These are phyloP conservation scores for Ancistrus triradiatus DNA, from an alignment of 2,113 vertebrate genomes.

Conservation along the genomic window DNA sequence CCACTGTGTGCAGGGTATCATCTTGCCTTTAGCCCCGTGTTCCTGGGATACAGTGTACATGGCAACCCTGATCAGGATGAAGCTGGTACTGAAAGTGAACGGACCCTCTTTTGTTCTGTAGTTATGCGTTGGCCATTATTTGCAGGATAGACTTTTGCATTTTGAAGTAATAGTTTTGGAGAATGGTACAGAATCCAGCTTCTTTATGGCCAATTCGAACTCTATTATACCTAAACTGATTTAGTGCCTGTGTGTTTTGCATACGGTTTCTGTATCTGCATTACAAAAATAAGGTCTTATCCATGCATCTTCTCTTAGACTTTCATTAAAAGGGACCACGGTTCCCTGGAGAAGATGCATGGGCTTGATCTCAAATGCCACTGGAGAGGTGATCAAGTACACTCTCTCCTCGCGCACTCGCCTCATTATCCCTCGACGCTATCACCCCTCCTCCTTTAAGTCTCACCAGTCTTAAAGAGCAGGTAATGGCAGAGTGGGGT, in stretches of 20 bases:
- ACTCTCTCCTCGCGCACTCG: slow-evolving; percentile 77
- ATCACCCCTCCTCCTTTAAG: slow-evolving; percentile 90
- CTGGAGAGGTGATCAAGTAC: slow-evolving; percentile 74
- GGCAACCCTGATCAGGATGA: no score
- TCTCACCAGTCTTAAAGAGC: slow-evolving; percentile 96
- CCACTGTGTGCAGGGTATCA: no score
- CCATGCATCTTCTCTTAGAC: slow-evolving; percentile 30
- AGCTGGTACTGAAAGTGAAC: no score
- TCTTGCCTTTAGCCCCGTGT: no score
- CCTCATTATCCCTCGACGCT: slow-evolving; percentile 86
- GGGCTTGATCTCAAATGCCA: slow-evolving; percentile 64
- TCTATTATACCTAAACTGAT: slow-evolving; percentile 18
- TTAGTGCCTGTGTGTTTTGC: slow-evolving; percentile 21
- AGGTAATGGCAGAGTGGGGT: slow-evolving; percentile 95
- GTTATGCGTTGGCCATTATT: neutral
- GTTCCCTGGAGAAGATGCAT: slow-evolving; percentile 61
- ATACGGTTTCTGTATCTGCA: slow-evolving; percentile 18
- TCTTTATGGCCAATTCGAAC: neutral
- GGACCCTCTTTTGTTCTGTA: no score
- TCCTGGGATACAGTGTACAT: no score
- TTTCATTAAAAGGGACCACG: slow-evolving; percentile 35
- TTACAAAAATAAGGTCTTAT: slow-evolving; percentile 33
- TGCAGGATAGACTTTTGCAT: neutral
- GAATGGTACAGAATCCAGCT: neutral
- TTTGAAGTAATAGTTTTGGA: neutral